These are phyloP conservation scores for Mobula hypostoma DNA, from an alignment of 2,113 vertebrate genomes.

Conservation along the genomic window DNA sequence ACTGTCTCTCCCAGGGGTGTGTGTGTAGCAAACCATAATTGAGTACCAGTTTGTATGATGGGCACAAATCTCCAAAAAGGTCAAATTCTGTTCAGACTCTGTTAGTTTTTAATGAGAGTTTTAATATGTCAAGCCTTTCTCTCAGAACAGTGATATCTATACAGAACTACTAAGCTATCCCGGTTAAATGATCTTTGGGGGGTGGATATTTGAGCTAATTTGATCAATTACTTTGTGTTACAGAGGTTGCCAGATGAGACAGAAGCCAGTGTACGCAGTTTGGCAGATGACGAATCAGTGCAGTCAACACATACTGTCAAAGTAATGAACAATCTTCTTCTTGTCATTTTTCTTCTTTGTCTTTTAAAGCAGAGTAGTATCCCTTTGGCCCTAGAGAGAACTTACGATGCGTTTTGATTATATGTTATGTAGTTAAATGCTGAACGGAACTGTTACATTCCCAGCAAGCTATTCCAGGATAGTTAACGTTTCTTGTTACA, in stretches of 20 bases:
- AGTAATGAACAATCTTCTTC: constrained; percentile 68
- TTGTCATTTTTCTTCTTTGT: constrained; percentile 66
- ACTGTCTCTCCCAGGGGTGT: constrained; percentile 6
- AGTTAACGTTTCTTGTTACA: background rate
- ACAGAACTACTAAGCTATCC: constrained; percentile 27
- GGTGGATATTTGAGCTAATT: constrained; percentile 58
- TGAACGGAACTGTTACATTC: constrained; percentile 4
- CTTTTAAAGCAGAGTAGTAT: constrained; percentile 31
- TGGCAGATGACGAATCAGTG: constrained; percentile 69
- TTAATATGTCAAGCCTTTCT: constrained; percentile 33
- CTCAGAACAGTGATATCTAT: constrained; percentile 16
- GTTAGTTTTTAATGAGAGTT: constrained; percentile 31
- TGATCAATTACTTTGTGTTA: constrained; percentile 66
- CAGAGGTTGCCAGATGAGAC: constrained; percentile 64
- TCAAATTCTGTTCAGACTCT: constrained; percentile 29
- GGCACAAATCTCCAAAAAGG: constrained; percentile 19
- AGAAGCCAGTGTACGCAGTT: constrained; percentile 61
- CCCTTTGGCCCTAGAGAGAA: constrained; percentile 30
- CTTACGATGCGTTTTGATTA: constrained; percentile 16
- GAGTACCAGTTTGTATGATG: constrained; percentile 35
- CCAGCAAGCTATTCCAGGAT: background rate
- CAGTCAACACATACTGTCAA: constrained; percentile 60
- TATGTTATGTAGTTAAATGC: constrained; percentile 19
- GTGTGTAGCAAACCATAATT: constrained; percentile 33
- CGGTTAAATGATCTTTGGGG: constrained; percentile 44